Conservation (phyloP, 2,888 invertebrate species). For the Julus scandinavius region DNA sequence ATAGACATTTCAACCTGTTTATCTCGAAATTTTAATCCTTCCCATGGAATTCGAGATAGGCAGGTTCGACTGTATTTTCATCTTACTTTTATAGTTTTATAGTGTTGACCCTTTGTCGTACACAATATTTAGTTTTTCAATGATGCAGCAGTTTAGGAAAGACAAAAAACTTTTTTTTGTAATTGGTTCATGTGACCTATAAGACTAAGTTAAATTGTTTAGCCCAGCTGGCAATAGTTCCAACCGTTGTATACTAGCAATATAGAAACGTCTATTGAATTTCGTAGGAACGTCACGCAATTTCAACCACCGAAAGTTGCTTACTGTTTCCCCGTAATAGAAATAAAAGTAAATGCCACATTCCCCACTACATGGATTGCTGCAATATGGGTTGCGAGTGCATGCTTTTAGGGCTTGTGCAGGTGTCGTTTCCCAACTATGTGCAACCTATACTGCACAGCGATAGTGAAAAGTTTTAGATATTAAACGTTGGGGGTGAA, state of each 20-base stretch:
- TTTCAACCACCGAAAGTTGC: not conserved
- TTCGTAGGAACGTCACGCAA: conserved; percentile 17
- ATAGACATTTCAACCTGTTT: no score
- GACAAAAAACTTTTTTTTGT: conserved; percentile 5
- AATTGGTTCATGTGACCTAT: conserved; percentile 21
- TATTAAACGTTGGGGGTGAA: conserved; percentile 13
- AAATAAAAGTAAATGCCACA: conserved; percentile 14
- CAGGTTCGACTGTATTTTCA: no score
- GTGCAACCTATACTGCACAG: not conserved
- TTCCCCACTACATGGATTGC: conserved; percentile 3
- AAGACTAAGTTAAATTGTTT: conserved; percentile 27
- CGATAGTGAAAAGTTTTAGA: conserved; percentile 3
- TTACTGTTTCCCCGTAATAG: conserved; percentile 24
- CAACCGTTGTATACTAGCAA: conserved; percentile 11
- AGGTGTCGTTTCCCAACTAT: conserved; percentile 38
- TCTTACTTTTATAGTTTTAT: not conserved
- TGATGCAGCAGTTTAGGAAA: not conserved
- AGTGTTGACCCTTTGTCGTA: not conserved
- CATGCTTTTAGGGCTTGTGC: not conserved
- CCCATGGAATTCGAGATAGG: no score
- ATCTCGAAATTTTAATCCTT: no score
- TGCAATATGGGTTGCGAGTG: not conserved
- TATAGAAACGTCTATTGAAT: conserved; percentile 19
- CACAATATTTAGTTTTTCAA: not conserved
- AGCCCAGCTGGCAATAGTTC: conserved; percentile 15